A percentile compares a stretch with the other conserved stretches of the same genome.
Evolutionary conservation across 1,140 invertebrate species (phyloP).

Genomic region (Leptinotarsa texana): DNA sequence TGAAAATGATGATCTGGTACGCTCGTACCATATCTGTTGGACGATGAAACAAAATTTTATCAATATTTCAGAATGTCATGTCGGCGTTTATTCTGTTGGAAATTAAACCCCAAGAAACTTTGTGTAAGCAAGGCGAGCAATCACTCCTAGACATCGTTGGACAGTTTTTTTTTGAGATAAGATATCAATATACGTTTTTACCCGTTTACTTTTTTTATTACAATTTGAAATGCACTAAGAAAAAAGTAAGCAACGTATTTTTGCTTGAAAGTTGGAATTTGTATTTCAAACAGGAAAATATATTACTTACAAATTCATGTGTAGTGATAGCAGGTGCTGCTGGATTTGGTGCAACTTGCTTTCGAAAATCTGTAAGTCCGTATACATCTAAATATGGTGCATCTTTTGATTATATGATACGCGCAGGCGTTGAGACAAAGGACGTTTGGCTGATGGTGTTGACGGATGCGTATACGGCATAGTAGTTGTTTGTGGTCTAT

Average conservation of each 20-base stretch:
- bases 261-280: not conserved
- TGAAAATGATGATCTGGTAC: constrained; percentile 27
- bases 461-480: too few relatives aligned
- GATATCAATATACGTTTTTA: constrained; percentile 13
- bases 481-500: too few relatives aligned
- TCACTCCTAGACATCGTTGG: constrained; percentile 26
- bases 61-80: constrained; percentile 21
- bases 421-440: too few relatives aligned
- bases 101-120: constrained; percentile 26
- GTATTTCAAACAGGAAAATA: not conserved
- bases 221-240: not conserved
- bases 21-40: constrained; percentile 25
- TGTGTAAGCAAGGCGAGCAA: constrained; percentile 30
- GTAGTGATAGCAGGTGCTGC: not conserved
- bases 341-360: too few relatives aligned
- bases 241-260: not conserved
- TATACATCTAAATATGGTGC: too few relatives aligned
- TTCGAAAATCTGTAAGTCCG: too few relatives aligned
- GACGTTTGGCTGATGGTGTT: too few relatives aligned
- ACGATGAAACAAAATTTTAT: constrained; percentile 24
- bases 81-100: constrained; percentile 28
- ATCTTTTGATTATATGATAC: too few relatives aligned
- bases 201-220: not conserved
- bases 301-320: not conserved
- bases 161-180: constrained; percentile 38